Base-by-base conservation (phyloP, 2,797 vertebrate species). In the Muraenolepis orangiensis region DNA sequence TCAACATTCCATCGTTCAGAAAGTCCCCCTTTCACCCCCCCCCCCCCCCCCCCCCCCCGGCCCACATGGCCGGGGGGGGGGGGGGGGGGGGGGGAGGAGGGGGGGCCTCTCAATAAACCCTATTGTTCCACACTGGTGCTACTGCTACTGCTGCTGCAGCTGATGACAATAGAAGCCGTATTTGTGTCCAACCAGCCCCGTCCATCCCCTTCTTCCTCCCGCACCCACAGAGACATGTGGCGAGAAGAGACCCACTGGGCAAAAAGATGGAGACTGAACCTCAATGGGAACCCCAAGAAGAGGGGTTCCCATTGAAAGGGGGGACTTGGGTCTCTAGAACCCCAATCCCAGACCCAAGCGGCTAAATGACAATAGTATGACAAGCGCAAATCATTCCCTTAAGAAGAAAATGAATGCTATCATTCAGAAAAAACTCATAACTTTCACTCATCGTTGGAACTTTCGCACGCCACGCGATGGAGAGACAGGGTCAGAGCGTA, bases 371-470 rank as follows among this genome's bases (percentile, higher is more conserved):
- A 70, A 36, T 38, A 70, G 18, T 70, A 36, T 26, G 36, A 36
- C 36, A 69, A 69, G 34, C 13, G 18, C 66, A 66, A 66, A 66
- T 28, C 3, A 66, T 61, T 61, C n/a, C n/a, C n/a, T 79, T 79
- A 68, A 70, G 74, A 75, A 69, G 81, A 76, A 78, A 87, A 78
- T 85, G 75, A 79, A 86, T 85, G 57, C 87, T 87, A 78, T 78
- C 80, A 80, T 86, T 84, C 84, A 72, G n/a, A n/a, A n/a, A n/a
- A n/a, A 79, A 84, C 87, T 87, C 85, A 86, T 87, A 89, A 85
- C 70, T 76, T 87, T 85, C 78, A 73, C 81, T n/a, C 76, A 87
- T 88, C 82, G 80, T 86, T 81, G 85, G 76, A 90, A 87, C 82
- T 89, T 83, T n/a, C n/a, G n/a, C 78, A 88, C 81, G 80, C 83